Evolutionary conservation across 2,113 vertebrate genomes (phyloP).

Genomic region (Crotophaga sulcirostris): DNA sequence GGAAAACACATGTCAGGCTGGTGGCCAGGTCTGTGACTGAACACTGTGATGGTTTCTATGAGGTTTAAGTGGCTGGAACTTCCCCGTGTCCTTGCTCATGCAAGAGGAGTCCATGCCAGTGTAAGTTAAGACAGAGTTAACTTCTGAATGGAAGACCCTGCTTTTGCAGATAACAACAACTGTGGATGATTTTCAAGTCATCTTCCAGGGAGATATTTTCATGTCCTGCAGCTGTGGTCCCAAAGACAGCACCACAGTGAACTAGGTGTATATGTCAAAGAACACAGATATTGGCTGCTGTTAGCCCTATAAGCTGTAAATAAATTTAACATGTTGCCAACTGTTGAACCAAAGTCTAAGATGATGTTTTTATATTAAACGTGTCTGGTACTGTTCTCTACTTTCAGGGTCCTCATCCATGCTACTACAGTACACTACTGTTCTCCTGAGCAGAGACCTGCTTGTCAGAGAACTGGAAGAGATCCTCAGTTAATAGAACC

Average conservation of each 20-base stretch:
- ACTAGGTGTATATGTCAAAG: background rate
- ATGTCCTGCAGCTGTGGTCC: background rate
- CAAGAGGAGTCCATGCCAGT: rapidly evolving
- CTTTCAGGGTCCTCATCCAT: background rate
- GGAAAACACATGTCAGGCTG: background rate
- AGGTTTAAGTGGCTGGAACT: background rate
- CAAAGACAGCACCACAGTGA: background rate
- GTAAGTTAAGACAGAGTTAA: background rate
- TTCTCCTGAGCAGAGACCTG: background rate
- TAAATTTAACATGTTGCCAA: background rate
- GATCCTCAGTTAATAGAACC: background rate
- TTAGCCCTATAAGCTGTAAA: background rate
- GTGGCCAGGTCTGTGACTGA: background rate
- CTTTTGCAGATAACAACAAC: too few relatives aligned
- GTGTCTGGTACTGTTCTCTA: background rate
- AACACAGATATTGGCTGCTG: background rate
- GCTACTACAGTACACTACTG: background rate
- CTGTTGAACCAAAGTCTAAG: background rate
- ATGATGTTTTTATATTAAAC: background rate
- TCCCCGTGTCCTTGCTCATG: background rate
- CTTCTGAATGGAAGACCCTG: background rate
- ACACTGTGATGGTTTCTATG: background rate
- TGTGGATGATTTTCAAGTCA: background rate
- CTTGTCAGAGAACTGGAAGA: background rate
- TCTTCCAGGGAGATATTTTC: background rate